These are phyloP conservation scores for Fissipunctia ypsillon DNA, from an alignment of 2,888 invertebrate genomes.

Conservation along the genomic window DNA sequence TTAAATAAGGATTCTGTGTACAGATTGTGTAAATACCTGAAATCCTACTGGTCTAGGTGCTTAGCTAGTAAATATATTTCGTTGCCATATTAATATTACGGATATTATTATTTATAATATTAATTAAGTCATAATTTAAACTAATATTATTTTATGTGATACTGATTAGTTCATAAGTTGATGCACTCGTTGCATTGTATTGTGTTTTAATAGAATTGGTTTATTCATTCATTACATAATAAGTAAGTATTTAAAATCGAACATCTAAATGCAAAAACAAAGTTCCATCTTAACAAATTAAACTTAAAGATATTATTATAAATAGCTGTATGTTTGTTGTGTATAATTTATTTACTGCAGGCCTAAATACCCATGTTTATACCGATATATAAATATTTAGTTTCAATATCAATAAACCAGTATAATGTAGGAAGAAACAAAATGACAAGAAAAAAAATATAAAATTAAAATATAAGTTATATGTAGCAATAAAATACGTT, in stretches of 20 bases:
- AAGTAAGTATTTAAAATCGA: conserved; percentile 32
- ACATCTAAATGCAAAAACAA: conserved; percentile 39
- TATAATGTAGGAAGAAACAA: conserved; percentile 52
- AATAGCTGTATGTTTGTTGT: conserved; percentile 60
- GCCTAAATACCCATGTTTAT: conserved; percentile 58
- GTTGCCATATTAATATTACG: conserved; percentile 90
- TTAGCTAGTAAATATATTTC: conserved; percentile 89
- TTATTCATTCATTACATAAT: conserved; percentile 49
- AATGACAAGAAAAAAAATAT: conserved; percentile 59
- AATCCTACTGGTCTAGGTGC: conserved; percentile 88
- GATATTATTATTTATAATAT: conserved; percentile 89
- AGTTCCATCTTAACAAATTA: conserved; percentile 48
- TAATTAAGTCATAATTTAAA: conserved; percentile 88
- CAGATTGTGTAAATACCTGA: conserved; percentile 87
- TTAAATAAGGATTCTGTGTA: conserved; percentile 80
- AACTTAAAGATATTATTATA: conserved; percentile 51
- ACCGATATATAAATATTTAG: conserved; percentile 48
- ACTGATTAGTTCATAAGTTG: conserved; percentile 81
- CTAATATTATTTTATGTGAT: conserved; percentile 88
- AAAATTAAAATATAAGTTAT: conserved; percentile 68
- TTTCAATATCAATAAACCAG: conserved; percentile 49
- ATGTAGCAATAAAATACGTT: conserved; percentile 73
- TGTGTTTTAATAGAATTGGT: conserved; percentile 58
- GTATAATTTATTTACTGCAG: conserved; percentile 58
- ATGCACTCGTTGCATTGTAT: conserved; percentile 62